Conservation (phyloP, 2,888 invertebrate genomes). For the Sesia apiformis region DNA sequence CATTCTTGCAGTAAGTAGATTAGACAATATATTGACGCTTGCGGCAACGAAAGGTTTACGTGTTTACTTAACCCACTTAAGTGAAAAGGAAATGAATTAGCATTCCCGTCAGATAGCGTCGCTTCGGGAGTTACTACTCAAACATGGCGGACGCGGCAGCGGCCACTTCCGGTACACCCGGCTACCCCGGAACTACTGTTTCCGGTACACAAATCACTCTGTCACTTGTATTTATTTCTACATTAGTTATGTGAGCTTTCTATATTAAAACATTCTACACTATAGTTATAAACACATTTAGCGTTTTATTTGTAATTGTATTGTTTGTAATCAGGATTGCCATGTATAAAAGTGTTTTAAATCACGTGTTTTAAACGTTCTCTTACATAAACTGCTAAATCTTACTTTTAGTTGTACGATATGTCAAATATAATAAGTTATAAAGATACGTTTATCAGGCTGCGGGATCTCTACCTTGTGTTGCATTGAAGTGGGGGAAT, state of each 20-base stretch:
- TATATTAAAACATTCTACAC: background rate
- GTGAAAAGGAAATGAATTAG: conserved; percentile 33
- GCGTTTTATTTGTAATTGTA: too few relatives aligned
- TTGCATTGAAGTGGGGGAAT: too few relatives aligned
- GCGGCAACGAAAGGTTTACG: background rate
- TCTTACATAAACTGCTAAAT: too few relatives aligned
- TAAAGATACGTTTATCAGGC: too few relatives aligned
- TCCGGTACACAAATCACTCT: conserved; percentile 46
- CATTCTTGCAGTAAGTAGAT: too few relatives aligned
- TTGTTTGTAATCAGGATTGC: too few relatives aligned
- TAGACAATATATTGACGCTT: background rate
- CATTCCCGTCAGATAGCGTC: conserved; percentile 41
- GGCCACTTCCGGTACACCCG: conserved; percentile 39
- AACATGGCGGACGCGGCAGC: conserved; percentile 24
- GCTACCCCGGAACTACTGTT: conserved; percentile 37
- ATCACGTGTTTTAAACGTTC: too few relatives aligned
- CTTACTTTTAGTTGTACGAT: too few relatives aligned
- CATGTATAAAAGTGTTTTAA: too few relatives aligned
- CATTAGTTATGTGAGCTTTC: background rate
- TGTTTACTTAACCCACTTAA: conserved; percentile 19
- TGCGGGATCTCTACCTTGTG: too few relatives aligned
- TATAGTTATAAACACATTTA: background rate
- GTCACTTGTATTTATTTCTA: conserved; percentile 31
- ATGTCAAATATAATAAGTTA: too few relatives aligned
- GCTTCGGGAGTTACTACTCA: conserved; percentile 17